Evolutionary conservation across 2,888 invertebrate species (phyloP), one percentile per base, ranked within the genome.

Genomic region (Molanna angustata): DNA sequence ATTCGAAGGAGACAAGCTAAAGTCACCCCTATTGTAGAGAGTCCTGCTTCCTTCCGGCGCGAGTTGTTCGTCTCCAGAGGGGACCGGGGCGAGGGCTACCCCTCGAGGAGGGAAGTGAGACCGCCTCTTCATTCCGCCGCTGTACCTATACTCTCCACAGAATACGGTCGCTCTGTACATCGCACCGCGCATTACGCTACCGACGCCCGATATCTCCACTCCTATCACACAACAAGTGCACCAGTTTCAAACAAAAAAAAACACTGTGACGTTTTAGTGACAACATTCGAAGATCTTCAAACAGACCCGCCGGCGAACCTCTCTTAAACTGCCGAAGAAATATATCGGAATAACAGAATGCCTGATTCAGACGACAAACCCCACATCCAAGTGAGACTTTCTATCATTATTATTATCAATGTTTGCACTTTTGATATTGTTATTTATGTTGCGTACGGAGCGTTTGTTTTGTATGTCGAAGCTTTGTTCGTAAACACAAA

Each of bases 291-390:
- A 27, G 6, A 27, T 27, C 27, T 11, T 7, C 11, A 27, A 4
- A n/a, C n/a, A n/a, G n/a, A n/a, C n/a, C n/a, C n/a, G n/a, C n/a
- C n/a, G n/a, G n/a, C n/a, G n/a, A n/a, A n/a, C n/a, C 3, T 37
- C 17, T 17, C 9, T 19, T 21, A 21, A 20, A 19, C 14, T 14
- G 33, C 14, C 11, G 4, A 33, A 33, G 14, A 33, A 6, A 33
- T 33, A 6, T 31, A 17, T 32, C 41, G 31, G 18, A 3, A 21
- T 27, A 14, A 13, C 49, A 49, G 9, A 27, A 55, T 55, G 55
- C 47, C 55, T n/a, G 55, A 51, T 41, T 43, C 55, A 4, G 55
- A 51, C 13, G 51, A 55, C 37, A 55, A 55, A 31, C 46, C 51
- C 11, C 50, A 55, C 37, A 50, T 55, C 16, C 55, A 55, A 51